Evolutionary conservation across 2,113 vertebrate species (phyloP).

Genomic region (Channa maculata): DNA sequence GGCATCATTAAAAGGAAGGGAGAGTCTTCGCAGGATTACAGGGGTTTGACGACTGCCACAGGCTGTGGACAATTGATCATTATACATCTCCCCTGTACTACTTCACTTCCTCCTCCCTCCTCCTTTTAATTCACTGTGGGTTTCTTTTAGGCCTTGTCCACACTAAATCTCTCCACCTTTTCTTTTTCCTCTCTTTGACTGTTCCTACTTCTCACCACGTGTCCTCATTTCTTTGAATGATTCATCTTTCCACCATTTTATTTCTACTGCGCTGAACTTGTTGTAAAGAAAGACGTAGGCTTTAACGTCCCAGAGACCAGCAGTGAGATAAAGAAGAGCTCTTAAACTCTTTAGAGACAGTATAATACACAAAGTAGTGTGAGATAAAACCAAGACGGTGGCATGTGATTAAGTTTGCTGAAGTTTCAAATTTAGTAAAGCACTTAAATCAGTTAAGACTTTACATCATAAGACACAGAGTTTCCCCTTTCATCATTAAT

Average conservation of each 20-base stretch:
- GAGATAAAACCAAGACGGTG: no score
- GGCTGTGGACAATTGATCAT: slow-evolving; percentile 62
- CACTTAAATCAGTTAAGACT: no score
- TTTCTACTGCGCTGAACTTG: not conserved
- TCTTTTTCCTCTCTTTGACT: no score
- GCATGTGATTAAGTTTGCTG: no score
- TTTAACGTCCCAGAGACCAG: not conserved
- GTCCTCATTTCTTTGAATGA: not conserved
- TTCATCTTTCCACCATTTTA: not conserved
- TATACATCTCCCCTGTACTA: slow-evolving; percentile 32
- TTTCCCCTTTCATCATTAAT: no score
- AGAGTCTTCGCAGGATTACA: slow-evolving; percentile 60
- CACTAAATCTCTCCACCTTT: slow-evolving; percentile 6
- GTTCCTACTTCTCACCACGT: not conserved
- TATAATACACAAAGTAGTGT: no score
- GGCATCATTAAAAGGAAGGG: slow-evolving; percentile 58
- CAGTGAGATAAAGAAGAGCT: no score
- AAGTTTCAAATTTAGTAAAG: no score
- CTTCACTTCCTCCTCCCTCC: not conserved
- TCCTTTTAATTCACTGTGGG: not conserved
- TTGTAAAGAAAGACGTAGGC: not conserved
- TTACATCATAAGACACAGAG: no score
- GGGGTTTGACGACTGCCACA: slow-evolving; percentile 48
- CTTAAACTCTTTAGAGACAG: no score
- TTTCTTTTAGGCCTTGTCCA: slow-evolving; percentile 17